Evolutionary conservation across 2,888 invertebrate genomes (phyloP), one percentile per base, ranked within the genome.

Genomic region (Sipha maydis): DNA sequence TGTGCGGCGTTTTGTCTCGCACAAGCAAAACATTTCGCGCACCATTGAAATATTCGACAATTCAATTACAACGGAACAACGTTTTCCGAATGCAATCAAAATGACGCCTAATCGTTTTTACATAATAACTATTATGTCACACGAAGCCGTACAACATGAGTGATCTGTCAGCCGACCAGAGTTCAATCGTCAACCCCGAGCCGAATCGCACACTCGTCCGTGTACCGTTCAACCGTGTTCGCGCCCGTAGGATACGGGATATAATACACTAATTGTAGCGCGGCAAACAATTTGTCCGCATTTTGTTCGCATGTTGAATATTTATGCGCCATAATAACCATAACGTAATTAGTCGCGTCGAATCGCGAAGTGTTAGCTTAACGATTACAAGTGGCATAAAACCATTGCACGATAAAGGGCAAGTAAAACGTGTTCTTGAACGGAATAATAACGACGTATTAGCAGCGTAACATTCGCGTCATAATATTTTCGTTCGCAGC

Each of bases 41-140:
- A 19, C 38, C 48, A 56, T 83, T 83, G 41, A 77, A 38, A 83
- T 34, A 38, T n/a, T 71, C 54, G 78, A 61, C 61, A 7, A 78
- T 85, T 85, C 71, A 56, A 48, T 54, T 21, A 38, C 11, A 34
- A 79, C 71, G 54, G 71, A 77, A 71, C 61, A 38, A 31, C 41
- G 84, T 77, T 67, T 84, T 76, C 34, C 34, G 61, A 67, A 86
- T 19, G 79, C 86, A 86, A 86, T 86, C 38, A 79, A 86, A 61
- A 7, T 67, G 67, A 69, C 19, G 25, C 28, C 76, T 41, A 76
- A 84, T 84, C 61, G 84, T 41, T 83, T 54, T 34, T 38, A 38
- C 8, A n/a, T 79, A 3, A 48, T 48, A 9, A 8, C 41, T 48
- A 48, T 48, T 48, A 48, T 48, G 14, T 48, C 48, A 48, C 48